phyloP scores from a whole-genome alignment of 53 echinoderm and acorn worm genomes.

The Henricia sp. region DNA sequence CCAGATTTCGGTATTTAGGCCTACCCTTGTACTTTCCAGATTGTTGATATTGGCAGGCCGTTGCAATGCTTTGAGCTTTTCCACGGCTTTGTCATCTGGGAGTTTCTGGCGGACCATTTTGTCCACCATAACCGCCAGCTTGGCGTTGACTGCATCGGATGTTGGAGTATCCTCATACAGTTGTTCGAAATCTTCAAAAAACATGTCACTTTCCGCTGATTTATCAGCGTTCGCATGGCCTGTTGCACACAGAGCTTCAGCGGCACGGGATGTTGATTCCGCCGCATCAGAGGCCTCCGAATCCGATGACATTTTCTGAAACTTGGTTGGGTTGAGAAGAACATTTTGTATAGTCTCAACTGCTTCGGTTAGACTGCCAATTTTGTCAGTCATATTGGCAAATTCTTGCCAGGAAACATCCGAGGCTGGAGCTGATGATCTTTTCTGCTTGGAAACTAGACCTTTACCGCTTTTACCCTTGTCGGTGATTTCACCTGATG shows the following conservation, averaged over 20 bases:
- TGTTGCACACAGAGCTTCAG: not conserved
- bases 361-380: not conserved
- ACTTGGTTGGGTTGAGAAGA: not conserved
- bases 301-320: not conserved
- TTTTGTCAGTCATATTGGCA: conserved; percentile 19
- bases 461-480: too few species aligned
- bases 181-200: conserved; percentile 5
- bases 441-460: too few species aligned
- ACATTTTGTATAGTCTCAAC: not conserved
- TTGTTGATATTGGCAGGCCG: not conserved
- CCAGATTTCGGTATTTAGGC: conserved; percentile 14
- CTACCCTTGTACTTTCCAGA: conserved; percentile 5
- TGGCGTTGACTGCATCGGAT: not conserved
- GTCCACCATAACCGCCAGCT: conserved; percentile 6
- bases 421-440: too few species aligned
- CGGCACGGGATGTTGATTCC: not conserved
- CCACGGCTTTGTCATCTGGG: not conserved
- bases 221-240: not conserved
- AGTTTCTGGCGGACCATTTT: conserved; percentile 20
- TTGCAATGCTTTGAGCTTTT: conserved; percentile 20
- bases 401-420: conserved; percentile 10
- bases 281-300: not conserved
- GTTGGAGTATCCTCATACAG: conserved; percentile 20
- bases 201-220: not conserved
- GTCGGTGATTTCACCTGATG: too few species aligned